These are phyloP conservation scores for Eristalinus aeneus DNA, from an alignment of 2,888 invertebrate species.

Conservation along the genomic window DNA sequence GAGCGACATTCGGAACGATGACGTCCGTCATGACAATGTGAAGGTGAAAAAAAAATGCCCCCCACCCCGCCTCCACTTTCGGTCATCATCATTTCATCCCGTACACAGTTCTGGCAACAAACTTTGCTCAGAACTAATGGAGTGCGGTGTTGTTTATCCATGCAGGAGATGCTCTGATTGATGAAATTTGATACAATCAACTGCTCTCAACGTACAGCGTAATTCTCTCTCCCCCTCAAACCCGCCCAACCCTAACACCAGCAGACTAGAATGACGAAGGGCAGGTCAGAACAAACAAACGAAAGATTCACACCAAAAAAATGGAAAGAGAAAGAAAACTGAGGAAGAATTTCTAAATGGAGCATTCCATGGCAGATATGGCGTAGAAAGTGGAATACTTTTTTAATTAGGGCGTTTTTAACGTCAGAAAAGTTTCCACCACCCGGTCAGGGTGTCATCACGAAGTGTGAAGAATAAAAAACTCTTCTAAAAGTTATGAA, in stretches of 20 bases:
- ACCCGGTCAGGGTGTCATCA: neutral
- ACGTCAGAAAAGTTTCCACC: neutral
- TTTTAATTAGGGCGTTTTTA: conserved; percentile 34
- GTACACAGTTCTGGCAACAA: neutral
- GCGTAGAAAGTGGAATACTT: conserved; percentile 23
- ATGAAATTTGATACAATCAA: neutral
- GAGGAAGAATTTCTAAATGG: conserved; percentile 9
- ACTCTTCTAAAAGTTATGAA: neutral
- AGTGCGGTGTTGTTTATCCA: neutral
- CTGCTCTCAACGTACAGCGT: neutral
- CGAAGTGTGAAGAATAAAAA: neutral
- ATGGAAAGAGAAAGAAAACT: neutral
- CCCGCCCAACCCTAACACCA: neutral
- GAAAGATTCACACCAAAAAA: neutral
- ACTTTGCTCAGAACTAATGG: conserved; percentile 8
- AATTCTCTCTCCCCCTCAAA: neutral
- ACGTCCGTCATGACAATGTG: neutral
- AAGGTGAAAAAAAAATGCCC: neutral
- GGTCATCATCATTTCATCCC: too few relatives aligned
- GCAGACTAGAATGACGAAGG: neutral
- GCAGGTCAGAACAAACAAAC: neutral
- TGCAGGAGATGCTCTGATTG: neutral
- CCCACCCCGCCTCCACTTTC: neutral
- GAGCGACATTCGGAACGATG: neutral
- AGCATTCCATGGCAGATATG: conserved; percentile 16